Evolutionary conservation across 1,140 invertebrate species (phyloP).

Genomic region (Drosophila aff.): DNA sequence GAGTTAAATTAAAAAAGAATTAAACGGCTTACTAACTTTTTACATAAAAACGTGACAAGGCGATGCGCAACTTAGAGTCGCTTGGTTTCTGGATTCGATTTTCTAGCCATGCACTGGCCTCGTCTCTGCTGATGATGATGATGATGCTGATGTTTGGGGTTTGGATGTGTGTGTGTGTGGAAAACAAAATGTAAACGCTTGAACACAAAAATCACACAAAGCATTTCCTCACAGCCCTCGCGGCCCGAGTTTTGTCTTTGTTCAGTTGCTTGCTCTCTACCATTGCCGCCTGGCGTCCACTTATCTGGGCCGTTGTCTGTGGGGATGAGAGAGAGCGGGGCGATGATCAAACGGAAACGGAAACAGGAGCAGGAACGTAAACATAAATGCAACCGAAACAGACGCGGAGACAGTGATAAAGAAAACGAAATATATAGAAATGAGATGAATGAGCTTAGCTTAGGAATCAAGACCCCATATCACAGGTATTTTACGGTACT

Average conservation of each 20-base stretch:
- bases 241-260: constrained; percentile 71
- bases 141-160: constrained; percentile 24
- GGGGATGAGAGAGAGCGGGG: constrained; percentile 52
- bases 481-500: background rate
- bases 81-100: constrained; percentile 37
- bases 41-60: constrained; percentile 76
- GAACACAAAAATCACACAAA: constrained; percentile 83
- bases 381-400: constrained; percentile 53
- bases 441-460: constrained; percentile 48
- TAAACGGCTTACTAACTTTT: constrained; percentile 70
- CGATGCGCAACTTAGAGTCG: constrained; percentile 78
- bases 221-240: constrained; percentile 66
- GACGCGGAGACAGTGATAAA: constrained; percentile 24
- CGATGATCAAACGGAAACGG: constrained; percentile 70
- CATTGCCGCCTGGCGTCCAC: constrained; percentile 75
- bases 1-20: constrained; percentile 21
- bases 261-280: constrained; percentile 81
- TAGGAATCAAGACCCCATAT: constrained; percentile 1
- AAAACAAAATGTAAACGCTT: constrained; percentile 79
- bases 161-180: constrained; percentile 19
- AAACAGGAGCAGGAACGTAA: constrained; percentile 48
- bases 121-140: constrained; percentile 44
- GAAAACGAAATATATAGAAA: constrained; percentile 18
- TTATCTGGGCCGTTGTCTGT: constrained; percentile 85
- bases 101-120: constrained; percentile 35